These are phyloP conservation scores for Odontothrips loti DNA, from an alignment of 2,888 invertebrate genomes.

Conservation along the genomic window DNA sequence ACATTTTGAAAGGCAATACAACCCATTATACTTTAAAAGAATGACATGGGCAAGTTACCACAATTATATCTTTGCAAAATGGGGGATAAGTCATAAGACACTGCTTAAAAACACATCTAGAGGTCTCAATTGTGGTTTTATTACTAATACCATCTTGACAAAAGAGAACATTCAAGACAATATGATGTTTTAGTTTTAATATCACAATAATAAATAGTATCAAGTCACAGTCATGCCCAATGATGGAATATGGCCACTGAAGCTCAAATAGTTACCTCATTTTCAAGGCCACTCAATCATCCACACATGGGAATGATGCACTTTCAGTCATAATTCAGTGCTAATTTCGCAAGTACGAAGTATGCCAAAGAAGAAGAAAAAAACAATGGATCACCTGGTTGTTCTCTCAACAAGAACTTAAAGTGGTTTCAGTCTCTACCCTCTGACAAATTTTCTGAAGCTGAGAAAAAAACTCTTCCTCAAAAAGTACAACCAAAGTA, in stretches of 20 bases:
- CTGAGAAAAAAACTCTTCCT: neutral
- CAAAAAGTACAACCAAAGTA: neutral
- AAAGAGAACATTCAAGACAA: conserved; percentile 23
- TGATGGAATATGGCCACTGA: neutral
- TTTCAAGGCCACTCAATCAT: neutral
- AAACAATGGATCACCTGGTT: neutral
- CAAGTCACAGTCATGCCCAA: neutral
- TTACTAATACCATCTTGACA: conserved; percentile 19
- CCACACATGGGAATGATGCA: conserved; percentile 10
- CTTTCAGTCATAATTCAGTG: conserved; percentile 16
- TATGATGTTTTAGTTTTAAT: conserved; percentile 7
- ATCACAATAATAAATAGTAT: conserved; percentile 18
- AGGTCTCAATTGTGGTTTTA: neutral
- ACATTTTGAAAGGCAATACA: neutral
- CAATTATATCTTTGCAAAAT: conserved; percentile 1
- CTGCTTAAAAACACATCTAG: neutral
- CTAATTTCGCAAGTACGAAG: conserved; percentile 1
- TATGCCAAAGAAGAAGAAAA: neutral
- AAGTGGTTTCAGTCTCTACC: conserved; percentile 2
- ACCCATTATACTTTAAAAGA: conserved; percentile 5
- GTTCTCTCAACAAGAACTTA: neutral
- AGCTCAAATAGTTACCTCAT: neutral
- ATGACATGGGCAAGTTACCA: conserved; percentile 13
- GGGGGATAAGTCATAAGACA: conserved; percentile 2
- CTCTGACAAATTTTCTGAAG: neutral